A percentile compares a stretch with the other conserved stretches of the same genome.
These are phyloP conservation scores for Leptoclinus maculatus DNA, from an alignment of 2,797 vertebrate species.

Conservation along the genomic window DNA sequence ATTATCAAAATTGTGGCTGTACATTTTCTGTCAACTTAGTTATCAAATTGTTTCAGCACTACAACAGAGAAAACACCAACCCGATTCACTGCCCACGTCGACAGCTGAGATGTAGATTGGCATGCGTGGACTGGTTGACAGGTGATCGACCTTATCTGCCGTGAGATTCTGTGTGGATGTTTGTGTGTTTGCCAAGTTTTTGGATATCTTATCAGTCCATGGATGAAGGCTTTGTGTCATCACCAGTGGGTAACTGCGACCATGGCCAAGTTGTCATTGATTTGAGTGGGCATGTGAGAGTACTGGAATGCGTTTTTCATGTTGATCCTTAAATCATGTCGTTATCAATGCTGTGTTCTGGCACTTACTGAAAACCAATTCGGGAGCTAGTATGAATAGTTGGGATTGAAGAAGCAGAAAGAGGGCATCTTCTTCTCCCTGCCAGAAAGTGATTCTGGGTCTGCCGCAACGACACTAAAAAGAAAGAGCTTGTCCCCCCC, in stretches of 20 bases:
- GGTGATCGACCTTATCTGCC: slow-evolving; percentile 16
- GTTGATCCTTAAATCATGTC: slow-evolving; percentile 38
- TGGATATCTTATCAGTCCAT: slow-evolving; percentile 27
- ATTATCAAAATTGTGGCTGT: neutral
- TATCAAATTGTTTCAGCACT: neutral
- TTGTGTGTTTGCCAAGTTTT: slow-evolving; percentile 31
- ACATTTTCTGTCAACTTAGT: neutral
- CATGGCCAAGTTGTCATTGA: slow-evolving; percentile 28
- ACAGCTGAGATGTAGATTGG: neutral
- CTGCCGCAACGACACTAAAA: slow-evolving; percentile 58
- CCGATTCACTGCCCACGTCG: neutral
- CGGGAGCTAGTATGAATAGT: slow-evolving; percentile 27
- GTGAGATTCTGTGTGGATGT: slow-evolving; percentile 21
- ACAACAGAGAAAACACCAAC: neutral
- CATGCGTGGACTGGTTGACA: neutral
- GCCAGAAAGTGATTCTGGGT: slow-evolving; percentile 55
- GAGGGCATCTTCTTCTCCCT: slow-evolving; percentile 36
- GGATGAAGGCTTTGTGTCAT: slow-evolving; percentile 57
- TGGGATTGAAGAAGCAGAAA: slow-evolving; percentile 36
- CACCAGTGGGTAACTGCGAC: slow-evolving; percentile 24
- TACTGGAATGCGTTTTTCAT: neutral
- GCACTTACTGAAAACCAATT: slow-evolving; percentile 20
- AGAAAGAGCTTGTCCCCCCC: slow-evolving; percentile 52
- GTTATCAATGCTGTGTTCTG: slow-evolving; percentile 28
- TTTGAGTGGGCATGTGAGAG: slow-evolving; percentile 28